Conservation (phyloP, 1,140 invertebrate species). For the Drosophila watanabei region DNA sequence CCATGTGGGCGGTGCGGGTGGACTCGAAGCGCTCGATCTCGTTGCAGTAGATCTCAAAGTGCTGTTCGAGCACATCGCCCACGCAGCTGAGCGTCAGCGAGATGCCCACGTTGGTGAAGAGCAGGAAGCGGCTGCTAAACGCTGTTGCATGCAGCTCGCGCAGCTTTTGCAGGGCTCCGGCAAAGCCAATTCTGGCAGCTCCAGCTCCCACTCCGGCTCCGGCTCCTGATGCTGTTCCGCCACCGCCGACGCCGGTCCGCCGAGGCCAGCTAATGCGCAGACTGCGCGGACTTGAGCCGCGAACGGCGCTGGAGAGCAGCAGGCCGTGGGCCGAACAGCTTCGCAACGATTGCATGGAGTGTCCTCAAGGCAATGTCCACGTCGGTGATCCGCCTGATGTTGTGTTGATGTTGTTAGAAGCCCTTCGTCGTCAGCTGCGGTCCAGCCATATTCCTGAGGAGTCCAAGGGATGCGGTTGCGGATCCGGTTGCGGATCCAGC, state of each 20-base stretch:
- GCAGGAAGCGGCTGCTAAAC: constrained; percentile 91
- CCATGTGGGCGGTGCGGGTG: constrained; percentile 92
- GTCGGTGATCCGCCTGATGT: not conserved
- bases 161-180: constrained; percentile 44
- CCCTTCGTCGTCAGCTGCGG: not conserved
- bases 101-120: constrained; percentile 94
- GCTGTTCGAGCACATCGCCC: constrained; percentile 94
- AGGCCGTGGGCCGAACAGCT: constrained; percentile 27
- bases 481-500: not conserved
- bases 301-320: constrained; percentile 28
- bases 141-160: constrained; percentile 80
- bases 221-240: constrained; percentile 1
- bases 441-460: constrained; percentile 26
- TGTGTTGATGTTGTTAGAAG: constrained; percentile 16
- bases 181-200: not conserved
- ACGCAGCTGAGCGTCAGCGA: constrained; percentile 91
- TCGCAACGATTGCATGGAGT: constrained; percentile 44
- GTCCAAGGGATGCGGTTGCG: not conserved
- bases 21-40: constrained; percentile 89
- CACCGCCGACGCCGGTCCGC: not conserved
- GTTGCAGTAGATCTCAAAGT: constrained; percentile 91
- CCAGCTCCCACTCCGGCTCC: constrained; percentile 6
- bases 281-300: constrained; percentile 12
- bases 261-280: constrained; percentile 25
- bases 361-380: not conserved